Evolutionary conservation across 64 coral and sea anemone genomes (phyloP), one percentile per base, ranked within the genome.

Genomic region (Pocillopora verrucosa): DNA sequence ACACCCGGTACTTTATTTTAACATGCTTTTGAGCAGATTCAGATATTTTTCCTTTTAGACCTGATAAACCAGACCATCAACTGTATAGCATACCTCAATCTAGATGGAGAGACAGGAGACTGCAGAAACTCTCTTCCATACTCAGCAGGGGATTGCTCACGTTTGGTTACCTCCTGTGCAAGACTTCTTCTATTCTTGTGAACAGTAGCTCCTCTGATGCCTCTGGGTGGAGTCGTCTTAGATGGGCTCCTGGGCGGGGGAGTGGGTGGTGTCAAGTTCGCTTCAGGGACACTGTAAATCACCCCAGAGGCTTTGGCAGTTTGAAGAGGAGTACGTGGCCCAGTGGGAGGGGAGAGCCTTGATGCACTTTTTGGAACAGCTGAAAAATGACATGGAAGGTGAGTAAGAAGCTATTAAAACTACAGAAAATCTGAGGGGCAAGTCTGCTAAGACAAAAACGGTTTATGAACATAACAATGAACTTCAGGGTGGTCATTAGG

Each of bases 251-350:
- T 85, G 19, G 64, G 38, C 12, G 59, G 80, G 9, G 89, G 60
- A 51, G 75, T 75, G 38, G 80, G 65, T 36, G 83, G 58, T 20
- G 90, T 87, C 13, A 64, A 59, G 38, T 25, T 13, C 4, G 20
- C 16, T 17, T 86, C 90, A 67, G 75, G 83, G 20, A 35, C 12
- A 35, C 60, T 88, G 75, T 87, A 92, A 17, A 84, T 87, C 34
- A 92, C 83, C 35, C 82, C 90, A 22, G 65, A 80, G 13, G 83
- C 90, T 87, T 92, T 92, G 25, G 90, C 90, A 65, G 90, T 34
- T 57, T 83, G 64, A 60, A 92, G 83, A 38, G 90, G 81, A 16
- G 74, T 78, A 16, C 90, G 83, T 64, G 76, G 73, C 57, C 82
- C 86, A 75, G n/a, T 61, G 34, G 73, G 57, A 78, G 72, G 56